These are phyloP conservation scores for Zosterops pallidus DNA, from an alignment of 2,113 vertebrate genomes.

Conservation along the genomic window DNA sequence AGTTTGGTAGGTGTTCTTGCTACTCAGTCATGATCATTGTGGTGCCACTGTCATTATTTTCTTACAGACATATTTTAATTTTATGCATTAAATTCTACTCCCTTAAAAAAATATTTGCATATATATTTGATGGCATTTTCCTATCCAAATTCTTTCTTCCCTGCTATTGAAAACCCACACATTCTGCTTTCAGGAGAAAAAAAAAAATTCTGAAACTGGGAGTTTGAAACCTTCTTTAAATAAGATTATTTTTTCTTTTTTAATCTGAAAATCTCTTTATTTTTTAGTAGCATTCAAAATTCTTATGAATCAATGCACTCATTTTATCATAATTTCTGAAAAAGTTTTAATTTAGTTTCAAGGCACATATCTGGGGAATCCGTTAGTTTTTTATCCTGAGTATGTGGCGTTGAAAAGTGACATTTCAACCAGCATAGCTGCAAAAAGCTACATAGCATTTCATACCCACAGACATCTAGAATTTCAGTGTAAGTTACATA, in stretches of 20 bases:
- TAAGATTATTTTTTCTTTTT: neutral
- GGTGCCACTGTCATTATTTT: neutral
- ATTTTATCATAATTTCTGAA: neutral
- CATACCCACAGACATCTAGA: neutral
- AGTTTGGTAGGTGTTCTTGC: neutral
- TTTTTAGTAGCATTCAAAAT: neutral
- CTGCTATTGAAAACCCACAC: neutral
- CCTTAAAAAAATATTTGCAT: neutral
- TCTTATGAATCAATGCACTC: neutral
- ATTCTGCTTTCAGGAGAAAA: neutral
- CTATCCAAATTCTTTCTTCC: neutral
- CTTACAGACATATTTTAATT: neutral
- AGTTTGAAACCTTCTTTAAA: neutral
- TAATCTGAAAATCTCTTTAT: neutral
- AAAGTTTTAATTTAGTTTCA: neutral
- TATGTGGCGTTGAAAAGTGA: accelerated
- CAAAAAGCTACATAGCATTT: neutral
- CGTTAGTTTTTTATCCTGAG: neutral
- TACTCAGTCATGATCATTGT: neutral
- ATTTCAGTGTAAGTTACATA: neutral
- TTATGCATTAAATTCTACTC: neutral
- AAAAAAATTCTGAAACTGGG: accelerated
- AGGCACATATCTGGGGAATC: neutral
- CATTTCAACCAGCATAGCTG: neutral
- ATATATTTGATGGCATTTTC: neutral